A percentile compares a stretch with the other conserved stretches of the same genome.
These are phyloP conservation scores for Artemisiospiza belli DNA, from an alignment of 2,113 vertebrate genomes.

Conservation along the genomic window DNA sequence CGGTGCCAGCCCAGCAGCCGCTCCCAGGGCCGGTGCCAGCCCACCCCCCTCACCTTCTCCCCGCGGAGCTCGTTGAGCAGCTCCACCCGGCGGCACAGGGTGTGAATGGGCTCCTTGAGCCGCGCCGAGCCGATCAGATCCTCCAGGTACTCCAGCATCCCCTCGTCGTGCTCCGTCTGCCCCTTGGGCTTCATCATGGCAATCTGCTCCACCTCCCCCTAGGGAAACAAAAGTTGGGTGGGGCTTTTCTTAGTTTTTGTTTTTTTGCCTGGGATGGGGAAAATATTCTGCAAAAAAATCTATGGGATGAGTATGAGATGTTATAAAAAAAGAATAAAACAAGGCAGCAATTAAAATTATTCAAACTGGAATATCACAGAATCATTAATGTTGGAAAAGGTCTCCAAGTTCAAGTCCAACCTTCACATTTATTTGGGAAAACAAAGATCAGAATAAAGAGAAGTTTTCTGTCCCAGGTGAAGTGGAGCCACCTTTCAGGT, in stretches of 20 bases:
- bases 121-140: conserved; percentile 94
- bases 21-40: too few species aligned
- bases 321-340: too few species aligned
- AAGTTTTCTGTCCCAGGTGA: background rate
- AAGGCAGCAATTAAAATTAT: background rate
- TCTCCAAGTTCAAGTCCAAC: background rate
- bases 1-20: too few species aligned
- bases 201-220: conserved; percentile 99
- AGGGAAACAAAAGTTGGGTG: conserved; percentile 21
- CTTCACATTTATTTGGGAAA: background rate
- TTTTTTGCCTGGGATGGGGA: too few species aligned
- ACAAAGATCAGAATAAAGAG: background rate
- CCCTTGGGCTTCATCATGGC: conserved; percentile 98
- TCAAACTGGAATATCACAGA: background rate
- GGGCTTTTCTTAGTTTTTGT: background rate
- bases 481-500: background rate
- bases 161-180: conserved; percentile 93
- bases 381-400: background rate
- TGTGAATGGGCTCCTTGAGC: conserved; percentile 90
- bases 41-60: conserved; percentile 84
- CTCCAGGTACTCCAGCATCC: conserved; percentile 97
- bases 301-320: background rate
- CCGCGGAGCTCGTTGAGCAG: conserved; percentile 90
- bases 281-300: background rate
- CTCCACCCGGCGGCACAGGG: conserved; percentile 86